Percentiles rank a stretch among this genome's conserved stretches.
phyloP scores from a whole-genome alignment of 2,888 invertebrate genomes.

The Frankliniella intonsa region DNA sequence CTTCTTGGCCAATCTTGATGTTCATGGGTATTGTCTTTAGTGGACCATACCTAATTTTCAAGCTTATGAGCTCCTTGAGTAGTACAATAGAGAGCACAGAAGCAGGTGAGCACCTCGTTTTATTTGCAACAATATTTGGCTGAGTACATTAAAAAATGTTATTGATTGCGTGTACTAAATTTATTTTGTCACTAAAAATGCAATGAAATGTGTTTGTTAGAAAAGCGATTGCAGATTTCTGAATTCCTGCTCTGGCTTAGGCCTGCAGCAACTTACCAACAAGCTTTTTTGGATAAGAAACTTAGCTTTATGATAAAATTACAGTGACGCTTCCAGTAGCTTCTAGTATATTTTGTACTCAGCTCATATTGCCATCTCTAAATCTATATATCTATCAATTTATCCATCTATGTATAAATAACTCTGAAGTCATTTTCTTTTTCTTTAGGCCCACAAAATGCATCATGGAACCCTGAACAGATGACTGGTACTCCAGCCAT shows the following conservation, averaged over 20 bases:
- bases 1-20: slow-evolving; percentile 81
- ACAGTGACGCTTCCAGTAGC: too few species aligned
- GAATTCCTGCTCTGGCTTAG: too few species aligned
- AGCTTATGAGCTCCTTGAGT: slow-evolving; percentile 48
- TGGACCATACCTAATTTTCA: slow-evolving; percentile 87
- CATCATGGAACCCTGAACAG: slow-evolving; percentile 5
- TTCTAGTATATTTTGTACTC: slow-evolving; percentile 52
- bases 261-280: too few species aligned
- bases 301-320: too few species aligned
- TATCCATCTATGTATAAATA: neutral
- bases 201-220: slow-evolving; percentile 59
- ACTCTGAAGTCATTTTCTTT: neutral
- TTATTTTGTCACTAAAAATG: slow-evolving; percentile 40
- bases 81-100: slow-evolving; percentile 56
- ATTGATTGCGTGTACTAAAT: slow-evolving; percentile 36
- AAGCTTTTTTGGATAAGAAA: too few species aligned
- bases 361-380: neutral
- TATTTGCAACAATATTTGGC: too few species aligned
- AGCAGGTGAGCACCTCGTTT: slow-evolving; percentile 52
- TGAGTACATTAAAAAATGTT: too few species aligned
- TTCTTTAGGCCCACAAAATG: slow-evolving; percentile 20
- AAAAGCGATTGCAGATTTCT: too few species aligned
- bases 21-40: slow-evolving; percentile 85
- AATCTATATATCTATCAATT: neutral
- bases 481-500: neutral